Evolutionary conservation across 2,113 vertebrate species (phyloP).

Genomic region (Chaetodon auriga): DNA sequence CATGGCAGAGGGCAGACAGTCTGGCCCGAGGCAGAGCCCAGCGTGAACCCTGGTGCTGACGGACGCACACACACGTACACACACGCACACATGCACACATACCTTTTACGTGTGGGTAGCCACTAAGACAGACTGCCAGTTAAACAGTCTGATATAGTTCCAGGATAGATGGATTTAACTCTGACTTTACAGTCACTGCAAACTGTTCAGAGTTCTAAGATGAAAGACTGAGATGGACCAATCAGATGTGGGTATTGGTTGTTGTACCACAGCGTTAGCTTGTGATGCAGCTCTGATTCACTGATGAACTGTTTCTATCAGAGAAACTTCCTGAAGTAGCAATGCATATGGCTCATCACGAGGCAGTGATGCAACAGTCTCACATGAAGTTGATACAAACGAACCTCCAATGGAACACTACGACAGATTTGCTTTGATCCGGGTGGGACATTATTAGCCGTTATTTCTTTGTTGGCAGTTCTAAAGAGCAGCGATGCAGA

Average conservation of each 20-base stretch:
- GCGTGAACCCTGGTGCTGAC: conserved; percentile 95
- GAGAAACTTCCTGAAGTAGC: conserved; percentile 17
- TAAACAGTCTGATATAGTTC: background rate
- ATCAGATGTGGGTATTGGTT: background rate
- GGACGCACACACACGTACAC: background rate
- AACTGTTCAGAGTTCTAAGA: background rate
- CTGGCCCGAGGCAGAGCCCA: conserved; percentile 92
- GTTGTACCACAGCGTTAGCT: background rate
- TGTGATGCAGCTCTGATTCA: conserved; percentile 1
- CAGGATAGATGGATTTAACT: background rate
- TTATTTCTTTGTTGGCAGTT: background rate
- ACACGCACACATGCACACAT: background rate
- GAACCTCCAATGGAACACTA: background rate
- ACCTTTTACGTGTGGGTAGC: background rate
- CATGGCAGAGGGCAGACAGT: conserved; percentile 97
- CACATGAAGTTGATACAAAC: background rate
- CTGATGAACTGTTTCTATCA: conserved; percentile 18
- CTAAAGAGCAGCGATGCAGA: conserved; percentile 4
- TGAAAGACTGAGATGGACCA: conserved; percentile 6
- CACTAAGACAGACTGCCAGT: conserved; percentile 9
- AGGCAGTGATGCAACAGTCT: background rate
- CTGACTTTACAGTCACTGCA: background rate
- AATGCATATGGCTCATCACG: background rate
- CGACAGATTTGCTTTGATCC: background rate
- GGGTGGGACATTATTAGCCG: background rate